Evolutionary conservation across 2,888 invertebrate species (phyloP), one percentile per base, ranked within the genome.

Genomic region (Adelphocoris suturalis): DNA sequence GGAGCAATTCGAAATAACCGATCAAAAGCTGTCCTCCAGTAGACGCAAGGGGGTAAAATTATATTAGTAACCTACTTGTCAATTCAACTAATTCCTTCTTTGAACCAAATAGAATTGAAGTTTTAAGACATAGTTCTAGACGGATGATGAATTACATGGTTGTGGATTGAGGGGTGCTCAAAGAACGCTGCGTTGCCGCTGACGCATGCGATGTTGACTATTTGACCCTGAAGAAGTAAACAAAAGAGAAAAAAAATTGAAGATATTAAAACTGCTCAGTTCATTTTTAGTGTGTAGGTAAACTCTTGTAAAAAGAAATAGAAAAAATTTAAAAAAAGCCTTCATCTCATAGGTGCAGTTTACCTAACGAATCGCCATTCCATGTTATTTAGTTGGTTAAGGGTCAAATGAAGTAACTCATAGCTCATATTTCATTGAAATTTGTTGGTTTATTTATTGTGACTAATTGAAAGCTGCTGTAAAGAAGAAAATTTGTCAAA

Each of bases 141-240:
- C 19, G 46, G 28, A 76, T 47, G 46, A 75, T 75, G 46, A 47
- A 86, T 84, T 55, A 75, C 76, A 47, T 86, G 86, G 86, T 86
- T 86, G 86, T 86, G 86, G 86, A 75, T 47, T 86, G 86, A 75
- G 86, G 86, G 86, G 86, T 86, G 86, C 86, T 86, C 86, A 86
- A 86, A 46, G 68, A 23, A 23, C 1, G 68, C 5, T 68, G 61
- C 61, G n/a, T n/a, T 37, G 37, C n/a, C n/a, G 57, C 81, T 19
- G 27, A 82, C 19, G 82, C 82, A 27, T 23, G 14, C 52, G 16
- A 16, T 82, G 82, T 82, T 52, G 52, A 82, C 52, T 82, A 23
- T 82, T 47, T 52, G 27, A 52, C 52, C 82, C 82, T 82, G 19
- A 82, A 80, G 68, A 23, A 68, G 68, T n/a, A 80, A 82, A 37